phyloP scores from a whole-genome alignment of 2,113 vertebrate species.

The Chunga burmeisteri region DNA sequence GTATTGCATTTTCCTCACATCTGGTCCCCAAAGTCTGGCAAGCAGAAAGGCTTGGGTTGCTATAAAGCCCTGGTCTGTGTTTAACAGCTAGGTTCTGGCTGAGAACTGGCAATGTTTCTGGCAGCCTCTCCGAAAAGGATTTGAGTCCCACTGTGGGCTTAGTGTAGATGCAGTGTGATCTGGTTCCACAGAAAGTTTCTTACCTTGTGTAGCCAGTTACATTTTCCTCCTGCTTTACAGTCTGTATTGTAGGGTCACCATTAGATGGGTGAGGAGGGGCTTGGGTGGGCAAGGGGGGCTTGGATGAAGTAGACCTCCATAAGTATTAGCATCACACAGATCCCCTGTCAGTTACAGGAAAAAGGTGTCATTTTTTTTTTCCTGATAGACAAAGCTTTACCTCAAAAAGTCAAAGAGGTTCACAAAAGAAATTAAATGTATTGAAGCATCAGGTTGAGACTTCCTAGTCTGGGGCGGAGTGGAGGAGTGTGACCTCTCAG shows the following conservation, averaged over 20 bases:
- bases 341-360: not conserved
- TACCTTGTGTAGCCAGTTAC: not conserved
- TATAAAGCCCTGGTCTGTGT: not conserved
- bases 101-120: not conserved
- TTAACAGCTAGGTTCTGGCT: not conserved
- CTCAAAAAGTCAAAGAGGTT: not conserved
- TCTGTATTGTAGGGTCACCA: not conserved
- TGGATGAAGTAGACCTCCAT: not conserved
- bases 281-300: not conserved
- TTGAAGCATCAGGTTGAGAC: not conserved
- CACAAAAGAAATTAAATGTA: not conserved
- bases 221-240: not conserved
- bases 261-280: no score
- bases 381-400: not conserved
- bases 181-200: not conserved
- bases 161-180: not conserved
- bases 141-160: not conserved
- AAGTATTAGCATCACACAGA: not conserved
- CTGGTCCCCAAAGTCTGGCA: not conserved
- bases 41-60: not conserved
- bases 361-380: not conserved
- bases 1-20: not conserved
- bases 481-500: not conserved
- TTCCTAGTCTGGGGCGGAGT: not conserved
- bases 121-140: not conserved